These are phyloP conservation scores for Drusus annulatus DNA, from an alignment of 1,140 invertebrate species.

Conservation along the genomic window DNA sequence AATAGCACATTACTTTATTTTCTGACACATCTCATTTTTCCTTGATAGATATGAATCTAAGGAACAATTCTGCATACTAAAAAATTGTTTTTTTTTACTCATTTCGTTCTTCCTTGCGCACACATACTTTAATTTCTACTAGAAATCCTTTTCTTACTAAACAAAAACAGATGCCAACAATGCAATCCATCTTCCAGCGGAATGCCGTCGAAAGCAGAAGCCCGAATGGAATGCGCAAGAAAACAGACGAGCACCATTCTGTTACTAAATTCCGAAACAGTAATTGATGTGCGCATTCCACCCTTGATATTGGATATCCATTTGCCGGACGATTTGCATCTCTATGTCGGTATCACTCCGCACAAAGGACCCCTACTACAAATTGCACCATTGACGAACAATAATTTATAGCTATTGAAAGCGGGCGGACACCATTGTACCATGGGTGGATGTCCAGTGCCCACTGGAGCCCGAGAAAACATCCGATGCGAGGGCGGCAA, in stretches of 20 bases:
- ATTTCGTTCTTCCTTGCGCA: too few relatives aligned
- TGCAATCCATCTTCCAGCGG: slow-evolving; percentile 1
- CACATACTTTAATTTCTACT: too few relatives aligned
- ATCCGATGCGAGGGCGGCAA: not conserved
- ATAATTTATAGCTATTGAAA: slow-evolving; percentile 44
- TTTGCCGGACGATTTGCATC: slow-evolving; percentile 41
- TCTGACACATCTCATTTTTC: too few relatives aligned
- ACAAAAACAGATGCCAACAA: not conserved
- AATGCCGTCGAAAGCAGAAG: slow-evolving; percentile 4
- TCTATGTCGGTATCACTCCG: slow-evolving; percentile 42
- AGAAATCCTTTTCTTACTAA: too few relatives aligned
- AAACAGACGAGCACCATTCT: slow-evolving; percentile 14
- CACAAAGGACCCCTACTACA: slow-evolving; percentile 37
- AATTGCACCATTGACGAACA: slow-evolving; percentile 28
- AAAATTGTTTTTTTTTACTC: too few relatives aligned
- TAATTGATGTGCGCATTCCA: slow-evolving; percentile 37
- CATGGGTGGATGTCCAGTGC: slow-evolving; percentile 27
- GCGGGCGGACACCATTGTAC: slow-evolving; percentile 30
- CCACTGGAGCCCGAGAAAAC: slow-evolving; percentile 49
- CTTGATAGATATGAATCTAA: too few relatives aligned
- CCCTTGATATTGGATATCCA: slow-evolving; percentile 45
- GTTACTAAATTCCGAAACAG: not conserved
- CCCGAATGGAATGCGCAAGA: slow-evolving; percentile 24
- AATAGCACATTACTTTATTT: too few relatives aligned
- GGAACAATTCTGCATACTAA: too few relatives aligned